Evolutionary conservation across 2,888 invertebrate genomes (phyloP).

Genomic region (Halocaridina rubra): DNA sequence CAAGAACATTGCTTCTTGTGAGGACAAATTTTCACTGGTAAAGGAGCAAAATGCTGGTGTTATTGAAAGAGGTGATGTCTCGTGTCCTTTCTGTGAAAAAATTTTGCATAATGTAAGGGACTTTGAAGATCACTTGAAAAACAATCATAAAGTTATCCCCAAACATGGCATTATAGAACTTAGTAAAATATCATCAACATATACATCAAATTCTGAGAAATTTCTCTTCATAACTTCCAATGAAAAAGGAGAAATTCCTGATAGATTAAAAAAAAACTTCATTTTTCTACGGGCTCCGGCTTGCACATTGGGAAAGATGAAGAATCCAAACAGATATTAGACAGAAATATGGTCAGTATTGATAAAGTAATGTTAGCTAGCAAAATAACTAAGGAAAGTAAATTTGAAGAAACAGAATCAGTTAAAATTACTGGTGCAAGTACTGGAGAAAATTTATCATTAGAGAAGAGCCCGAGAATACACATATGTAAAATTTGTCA

Average conservation of each 20-base stretch:
- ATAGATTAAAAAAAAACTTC: slow-evolving; percentile 51
- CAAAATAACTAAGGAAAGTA: no score
- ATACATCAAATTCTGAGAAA: no score
- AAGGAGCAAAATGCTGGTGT: no score
- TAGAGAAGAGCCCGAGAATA: no score
- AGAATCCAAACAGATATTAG: slow-evolving; percentile 2
- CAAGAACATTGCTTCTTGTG: background rate
- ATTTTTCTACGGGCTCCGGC: background rate
- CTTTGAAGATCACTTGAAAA: slow-evolving; percentile 6
- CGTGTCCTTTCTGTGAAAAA: slow-evolving; percentile 35
- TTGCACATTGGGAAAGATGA: background rate
- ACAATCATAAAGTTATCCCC: slow-evolving; percentile 13
- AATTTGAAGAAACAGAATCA: no score
- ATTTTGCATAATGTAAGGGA: background rate
- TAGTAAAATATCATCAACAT: no score
- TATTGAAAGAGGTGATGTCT: no score
- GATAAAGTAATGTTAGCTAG: no score
- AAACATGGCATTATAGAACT: no score
- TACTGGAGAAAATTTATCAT: no score
- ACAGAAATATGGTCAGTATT: no score
- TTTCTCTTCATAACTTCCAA: background rate
- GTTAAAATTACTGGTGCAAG: no score
- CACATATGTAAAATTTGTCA: slow-evolving; percentile 23
- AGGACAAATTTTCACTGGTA: background rate
- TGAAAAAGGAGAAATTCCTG: background rate